These are phyloP conservation scores for Aethina tumida DNA, from an alignment of 1,140 invertebrate genomes.

Conservation along the genomic window DNA sequence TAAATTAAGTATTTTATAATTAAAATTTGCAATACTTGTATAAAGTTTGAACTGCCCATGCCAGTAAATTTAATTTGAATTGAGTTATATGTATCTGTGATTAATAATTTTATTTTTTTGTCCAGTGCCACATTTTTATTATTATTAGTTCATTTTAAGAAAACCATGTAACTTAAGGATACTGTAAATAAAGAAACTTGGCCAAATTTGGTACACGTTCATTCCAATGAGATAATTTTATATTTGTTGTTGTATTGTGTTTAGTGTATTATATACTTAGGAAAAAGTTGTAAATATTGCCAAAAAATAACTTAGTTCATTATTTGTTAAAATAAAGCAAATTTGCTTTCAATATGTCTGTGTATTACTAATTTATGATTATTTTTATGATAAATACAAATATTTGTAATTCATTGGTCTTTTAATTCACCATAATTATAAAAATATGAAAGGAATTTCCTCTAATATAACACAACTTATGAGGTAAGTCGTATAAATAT, in stretches of 20 bases:
- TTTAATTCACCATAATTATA: too few species aligned
- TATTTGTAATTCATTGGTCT: slow-evolving; percentile 25
- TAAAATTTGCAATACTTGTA: slow-evolving; percentile 6
- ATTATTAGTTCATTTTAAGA: slow-evolving; percentile 11
- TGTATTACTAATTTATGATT: slow-evolving; percentile 33
- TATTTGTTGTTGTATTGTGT: slow-evolving; percentile 33
- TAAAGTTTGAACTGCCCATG: slow-evolving; percentile 7
- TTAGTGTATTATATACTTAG: slow-evolving; percentile 30
- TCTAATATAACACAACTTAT: too few species aligned
- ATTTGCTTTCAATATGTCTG: slow-evolving; percentile 27
- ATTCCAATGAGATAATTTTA: slow-evolving; percentile 28
- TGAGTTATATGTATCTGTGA: slow-evolving; percentile 14
- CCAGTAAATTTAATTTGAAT: slow-evolving; percentile 8
- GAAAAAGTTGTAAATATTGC: slow-evolving; percentile 34
- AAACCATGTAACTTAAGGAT: slow-evolving; percentile 12
- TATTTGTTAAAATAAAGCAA: slow-evolving; percentile 26
- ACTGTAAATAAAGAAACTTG: slow-evolving; percentile 22
- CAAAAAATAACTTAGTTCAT: slow-evolving; percentile 29
- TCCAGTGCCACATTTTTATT: slow-evolving; percentile 17
- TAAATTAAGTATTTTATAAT: slow-evolving; percentile 7
- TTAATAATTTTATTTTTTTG: slow-evolving; percentile 17
- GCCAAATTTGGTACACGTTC: slow-evolving; percentile 23
- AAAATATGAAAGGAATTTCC: too few species aligned
- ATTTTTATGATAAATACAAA: slow-evolving; percentile 34
- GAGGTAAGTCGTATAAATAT: background rate